These are phyloP conservation scores for Carabus problematicus DNA, from an alignment of 2,888 invertebrate genomes.

Conservation along the genomic window DNA sequence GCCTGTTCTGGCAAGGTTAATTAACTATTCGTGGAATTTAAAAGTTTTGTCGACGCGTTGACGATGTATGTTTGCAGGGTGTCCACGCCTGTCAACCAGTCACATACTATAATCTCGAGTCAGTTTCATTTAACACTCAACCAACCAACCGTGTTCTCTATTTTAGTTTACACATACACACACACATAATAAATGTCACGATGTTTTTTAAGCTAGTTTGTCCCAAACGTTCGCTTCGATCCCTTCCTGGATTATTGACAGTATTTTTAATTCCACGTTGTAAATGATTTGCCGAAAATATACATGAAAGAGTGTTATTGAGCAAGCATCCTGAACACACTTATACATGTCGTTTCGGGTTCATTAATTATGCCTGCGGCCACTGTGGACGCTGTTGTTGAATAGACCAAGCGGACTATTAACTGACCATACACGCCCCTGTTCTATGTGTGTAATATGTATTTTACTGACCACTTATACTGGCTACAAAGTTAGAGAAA, in stretches of 20 bases:
- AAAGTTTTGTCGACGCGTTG: constrained; percentile 27
- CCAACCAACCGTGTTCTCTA: constrained; percentile 1
- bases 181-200: neutral
- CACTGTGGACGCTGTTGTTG: too few relatives aligned
- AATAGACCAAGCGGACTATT: too few relatives aligned
- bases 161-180: neutral
- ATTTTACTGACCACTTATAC: constrained; percentile 4
- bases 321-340: too few relatives aligned
- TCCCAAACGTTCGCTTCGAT: too few relatives aligned
- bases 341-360: too few relatives aligned
- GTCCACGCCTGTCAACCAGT: constrained; percentile 29
- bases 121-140: constrained; percentile 13
- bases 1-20: constrained; percentile 33
- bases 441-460: too few relatives aligned
- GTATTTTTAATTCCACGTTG: too few relatives aligned
- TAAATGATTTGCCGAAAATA: too few relatives aligned
- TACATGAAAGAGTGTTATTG: too few relatives aligned
- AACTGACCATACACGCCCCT: too few relatives aligned
- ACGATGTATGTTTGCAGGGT: constrained; percentile 34
- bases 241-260: too few relatives aligned
- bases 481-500: constrained; percentile 6
- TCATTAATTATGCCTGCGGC: too few relatives aligned
- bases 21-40: constrained; percentile 34
- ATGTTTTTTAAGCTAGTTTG: neutral
- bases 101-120: neutral